A percentile compares a stretch with the other conserved stretches of the same genome.
These are phyloP conservation scores for Spicauda simplicius DNA, from an alignment of 2,888 invertebrate genomes.

Conservation along the genomic window DNA sequence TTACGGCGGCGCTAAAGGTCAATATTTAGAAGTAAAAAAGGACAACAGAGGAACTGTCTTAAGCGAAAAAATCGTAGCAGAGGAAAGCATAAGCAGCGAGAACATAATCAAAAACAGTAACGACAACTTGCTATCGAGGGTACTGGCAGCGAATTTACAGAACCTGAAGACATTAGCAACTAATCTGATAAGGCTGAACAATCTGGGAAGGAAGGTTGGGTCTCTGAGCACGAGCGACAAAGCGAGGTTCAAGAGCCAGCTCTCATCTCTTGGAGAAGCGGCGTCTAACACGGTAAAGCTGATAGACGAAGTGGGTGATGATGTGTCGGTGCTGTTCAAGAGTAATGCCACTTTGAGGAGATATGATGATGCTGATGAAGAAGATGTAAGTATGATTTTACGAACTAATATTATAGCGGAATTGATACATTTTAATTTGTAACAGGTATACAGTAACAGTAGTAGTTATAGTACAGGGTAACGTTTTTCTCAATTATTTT, in stretches of 20 bases:
- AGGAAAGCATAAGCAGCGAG: slow-evolving; percentile 73
- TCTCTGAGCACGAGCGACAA: slow-evolving; percentile 82
- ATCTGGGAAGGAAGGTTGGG: slow-evolving; percentile 85
- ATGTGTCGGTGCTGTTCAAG: slow-evolving; percentile 73
- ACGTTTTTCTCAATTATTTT: too few species aligned
- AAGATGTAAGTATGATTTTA: slow-evolving; percentile 57
- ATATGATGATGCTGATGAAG: slow-evolving; percentile 54
- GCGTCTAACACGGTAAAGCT: slow-evolving; percentile 84
- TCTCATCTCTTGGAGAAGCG: slow-evolving; percentile 82
- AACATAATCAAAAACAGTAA: slow-evolving; percentile 67
- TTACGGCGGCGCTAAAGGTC: slow-evolving; percentile 90
- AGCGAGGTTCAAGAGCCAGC: slow-evolving; percentile 81
- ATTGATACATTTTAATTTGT: too few species aligned
- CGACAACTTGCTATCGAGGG: slow-evolving; percentile 71
- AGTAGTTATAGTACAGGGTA: too few species aligned
- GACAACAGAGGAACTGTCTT: slow-evolving; percentile 77
- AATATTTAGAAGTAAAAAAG: slow-evolving; percentile 86
- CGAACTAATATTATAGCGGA: too few species aligned
- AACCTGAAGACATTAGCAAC: slow-evolving; percentile 85
- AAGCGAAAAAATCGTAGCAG: slow-evolving; percentile 77
- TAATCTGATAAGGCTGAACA: slow-evolving; percentile 85
- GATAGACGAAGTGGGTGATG: slow-evolving; percentile 81
- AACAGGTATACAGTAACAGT: too few species aligned
- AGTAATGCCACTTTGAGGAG: slow-evolving; percentile 59
- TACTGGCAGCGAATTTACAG: slow-evolving; percentile 82